phyloP scores from a whole-genome alignment of 2,888 invertebrate genomes.

The Gymnoscelis rufifasciata region DNA sequence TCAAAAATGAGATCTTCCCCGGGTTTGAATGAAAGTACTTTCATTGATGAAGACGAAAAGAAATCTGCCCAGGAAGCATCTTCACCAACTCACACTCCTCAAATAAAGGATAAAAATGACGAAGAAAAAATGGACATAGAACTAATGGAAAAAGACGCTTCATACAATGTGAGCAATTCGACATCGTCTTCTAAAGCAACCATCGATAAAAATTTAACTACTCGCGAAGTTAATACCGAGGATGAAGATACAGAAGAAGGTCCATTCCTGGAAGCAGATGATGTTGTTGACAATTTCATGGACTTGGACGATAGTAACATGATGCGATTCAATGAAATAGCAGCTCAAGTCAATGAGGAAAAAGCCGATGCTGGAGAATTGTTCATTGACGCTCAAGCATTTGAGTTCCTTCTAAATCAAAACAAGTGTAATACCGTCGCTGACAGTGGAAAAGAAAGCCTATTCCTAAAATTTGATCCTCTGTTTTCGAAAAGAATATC shows the following conservation, averaged over 20 bases:
- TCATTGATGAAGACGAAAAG: constrained; percentile 33
- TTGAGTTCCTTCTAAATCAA: constrained; percentile 66
- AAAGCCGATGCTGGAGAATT: constrained; percentile 54
- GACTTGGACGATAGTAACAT: constrained; percentile 45
- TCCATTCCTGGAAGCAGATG: constrained; percentile 62
- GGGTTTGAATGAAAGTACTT: constrained; percentile 29
- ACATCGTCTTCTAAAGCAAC: constrained; percentile 47
- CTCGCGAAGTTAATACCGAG: constrained; percentile 59
- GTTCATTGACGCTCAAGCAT: constrained; percentile 71
- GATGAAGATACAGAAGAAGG: constrained; percentile 71
- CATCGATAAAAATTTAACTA: constrained; percentile 48
- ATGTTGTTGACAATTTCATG: constrained; percentile 41
- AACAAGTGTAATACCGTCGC: constrained; percentile 55
- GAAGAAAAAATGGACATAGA: constrained; percentile 37
- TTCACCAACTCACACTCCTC: too few species aligned
- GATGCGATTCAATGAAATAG: constrained; percentile 51
- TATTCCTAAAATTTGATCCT: constrained; percentile 71
- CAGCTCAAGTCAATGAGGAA: constrained; percentile 41
- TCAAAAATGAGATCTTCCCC: constrained; percentile 51
- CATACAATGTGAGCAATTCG: constrained; percentile 35
- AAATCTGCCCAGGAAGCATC: constrained; percentile 25
- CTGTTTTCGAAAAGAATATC: constrained; percentile 64
- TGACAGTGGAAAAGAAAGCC: constrained; percentile 70
- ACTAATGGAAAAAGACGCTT: constrained; percentile 38
- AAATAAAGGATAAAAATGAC: constrained; percentile 1